Base-by-base conservation (phyloP, 64 coral and sea anemone species). In the Anthopleura sola region DNA sequence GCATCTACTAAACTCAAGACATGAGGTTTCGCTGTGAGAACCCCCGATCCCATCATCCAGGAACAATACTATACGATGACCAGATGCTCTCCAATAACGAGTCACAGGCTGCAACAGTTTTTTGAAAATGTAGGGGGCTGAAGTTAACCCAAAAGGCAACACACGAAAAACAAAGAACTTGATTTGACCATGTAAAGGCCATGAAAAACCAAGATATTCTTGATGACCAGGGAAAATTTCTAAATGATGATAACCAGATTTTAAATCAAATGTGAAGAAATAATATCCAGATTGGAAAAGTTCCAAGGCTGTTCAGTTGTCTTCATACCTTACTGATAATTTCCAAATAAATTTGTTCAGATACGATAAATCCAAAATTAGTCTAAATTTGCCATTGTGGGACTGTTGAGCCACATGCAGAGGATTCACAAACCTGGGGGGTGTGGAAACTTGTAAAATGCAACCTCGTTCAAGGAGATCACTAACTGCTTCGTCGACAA, bases 341-440 rank as follows among this genome's bases (percentile, higher is more conserved):
- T 95, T 95, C 88, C 79, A 90, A 87, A 90, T 84, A 56, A 90
- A 94, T 36, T 84, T 90, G 68, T 94, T 91, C 64, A 94, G 50
- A 60, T 62, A 91, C 1, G 85, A 91, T 16, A 94, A 53, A 60
- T 94, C 19, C 34, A 91, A 90, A 28, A 88, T 91, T 47, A 91
- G 88, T 56, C 88, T 84, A 83, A 79, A 83, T 49, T 91, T 94
- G 56, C 85, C 71, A 79, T 78, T 31, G 62, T 66, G 8, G 60
- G 78, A 86, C 69, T 91, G 88, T 33, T 87, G 55, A 5, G 84
- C 84, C 4, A 86, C 87, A 21, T 94, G 84, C 37, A 94, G 75
- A 31, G 76, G 86, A 46, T 93, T 93, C 24, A 85, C 66, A 49
- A 91, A 86, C 55, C 21, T 80, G 11, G 82, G 88, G 48, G 81